Conservation (phyloP, 2,888 invertebrate genomes). For the Hipparchia sbordonii region DNA sequence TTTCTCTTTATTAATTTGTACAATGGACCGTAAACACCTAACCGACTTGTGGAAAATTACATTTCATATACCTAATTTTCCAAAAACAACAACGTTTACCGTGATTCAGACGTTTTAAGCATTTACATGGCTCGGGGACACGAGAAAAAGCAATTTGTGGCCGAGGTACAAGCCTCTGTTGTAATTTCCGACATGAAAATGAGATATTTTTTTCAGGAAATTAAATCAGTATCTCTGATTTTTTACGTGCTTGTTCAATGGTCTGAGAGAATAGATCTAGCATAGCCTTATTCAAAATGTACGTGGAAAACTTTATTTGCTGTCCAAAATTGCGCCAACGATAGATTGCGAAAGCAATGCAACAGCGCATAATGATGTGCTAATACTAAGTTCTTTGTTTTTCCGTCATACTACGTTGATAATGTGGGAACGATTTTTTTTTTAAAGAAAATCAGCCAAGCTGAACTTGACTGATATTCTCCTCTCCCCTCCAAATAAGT, state of each 20-base stretch:
- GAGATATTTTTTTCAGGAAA: slow-evolving; percentile 27
- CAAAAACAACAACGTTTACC: slow-evolving; percentile 8
- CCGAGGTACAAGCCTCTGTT: neutral
- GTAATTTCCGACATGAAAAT: slow-evolving; percentile 30
- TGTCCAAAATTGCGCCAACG: too few relatives aligned
- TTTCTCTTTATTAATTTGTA: too few relatives aligned
- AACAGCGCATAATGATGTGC: too few relatives aligned
- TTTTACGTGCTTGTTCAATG: neutral
- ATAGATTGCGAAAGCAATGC: too few relatives aligned
- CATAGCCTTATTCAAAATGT: neutral
- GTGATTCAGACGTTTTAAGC: slow-evolving; percentile 26
- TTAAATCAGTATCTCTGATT: slow-evolving; percentile 10
- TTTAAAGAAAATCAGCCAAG: too few relatives aligned
- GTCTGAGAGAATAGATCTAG: neutral
- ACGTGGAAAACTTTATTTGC: too few relatives aligned
- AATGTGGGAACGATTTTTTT: too few relatives aligned
- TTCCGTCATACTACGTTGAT: too few relatives aligned
- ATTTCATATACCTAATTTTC: neutral
- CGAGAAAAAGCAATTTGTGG: slow-evolving; percentile 35
- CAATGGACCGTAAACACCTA: neutral
- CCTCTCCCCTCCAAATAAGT: too few relatives aligned
- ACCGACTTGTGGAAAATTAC: neutral
- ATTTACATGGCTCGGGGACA: slow-evolving; percentile 29
- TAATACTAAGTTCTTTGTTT: too few relatives aligned
- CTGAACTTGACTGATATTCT: too few relatives aligned